These are phyloP conservation scores for Chionoecetes opilio DNA, from an alignment of 1,140 invertebrate genomes.

Conservation along the genomic window DNA sequence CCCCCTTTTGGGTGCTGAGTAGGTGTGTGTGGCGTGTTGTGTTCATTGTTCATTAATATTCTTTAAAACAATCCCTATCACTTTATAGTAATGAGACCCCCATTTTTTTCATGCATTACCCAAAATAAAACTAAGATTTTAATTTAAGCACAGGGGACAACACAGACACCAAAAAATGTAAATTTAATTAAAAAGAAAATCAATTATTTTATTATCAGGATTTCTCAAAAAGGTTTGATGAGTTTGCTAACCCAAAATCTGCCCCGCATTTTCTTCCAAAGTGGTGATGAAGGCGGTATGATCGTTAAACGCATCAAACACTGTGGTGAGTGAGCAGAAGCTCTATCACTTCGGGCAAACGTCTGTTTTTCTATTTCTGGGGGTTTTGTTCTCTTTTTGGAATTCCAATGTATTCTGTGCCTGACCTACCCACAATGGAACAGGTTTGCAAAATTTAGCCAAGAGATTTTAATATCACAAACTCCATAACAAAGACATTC, in stretches of 20 bases:
- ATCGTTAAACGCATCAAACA: conserved; percentile 95
- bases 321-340: conserved; percentile 92
- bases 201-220: conserved; percentile 94
- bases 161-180: no score
- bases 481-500: conserved; percentile 92
- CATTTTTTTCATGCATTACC: no score
- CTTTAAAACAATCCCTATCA: no score
- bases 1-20: no score
- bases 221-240: conserved; percentile 95
- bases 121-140: no score
- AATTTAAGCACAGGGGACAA: no score
- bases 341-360: conserved; percentile 93
- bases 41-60: no score
- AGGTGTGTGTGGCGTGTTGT: no score
- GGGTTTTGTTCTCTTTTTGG: conserved; percentile 91
- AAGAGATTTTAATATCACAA: conserved; percentile 91
- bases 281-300: conserved; percentile 97
- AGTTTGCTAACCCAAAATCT: conserved; percentile 97
- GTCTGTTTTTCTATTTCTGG: conserved; percentile 89
- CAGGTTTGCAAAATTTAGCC: conserved; percentile 89
- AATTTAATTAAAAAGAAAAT: no score
- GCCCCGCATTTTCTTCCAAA: conserved; percentile 96
- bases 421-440: conserved; percentile 86
- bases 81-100: no score
- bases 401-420: conserved; percentile 87